These are phyloP conservation scores for Scaptomyza graminum DNA, from an alignment of 1,140 invertebrate genomes.

Conservation along the genomic window DNA sequence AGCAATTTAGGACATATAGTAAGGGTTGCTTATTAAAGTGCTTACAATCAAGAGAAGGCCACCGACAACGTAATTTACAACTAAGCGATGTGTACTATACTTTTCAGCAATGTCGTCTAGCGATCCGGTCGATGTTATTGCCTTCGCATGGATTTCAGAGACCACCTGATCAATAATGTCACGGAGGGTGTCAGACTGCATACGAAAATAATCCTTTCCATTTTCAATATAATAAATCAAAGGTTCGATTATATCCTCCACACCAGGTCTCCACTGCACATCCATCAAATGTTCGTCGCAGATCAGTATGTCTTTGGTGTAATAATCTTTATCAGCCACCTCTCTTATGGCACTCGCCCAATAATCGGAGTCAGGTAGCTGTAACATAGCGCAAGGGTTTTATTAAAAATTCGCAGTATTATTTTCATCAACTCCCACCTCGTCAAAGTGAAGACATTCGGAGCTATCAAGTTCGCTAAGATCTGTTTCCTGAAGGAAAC, in stretches of 20 bases:
- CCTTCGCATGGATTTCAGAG: not conserved
- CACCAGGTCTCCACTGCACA: too few relatives aligned
- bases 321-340: too few relatives aligned
- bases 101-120: not conserved
- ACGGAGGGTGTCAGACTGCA: not conserved
- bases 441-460: not conserved
- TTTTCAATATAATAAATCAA: not conserved
- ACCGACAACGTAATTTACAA: not conserved
- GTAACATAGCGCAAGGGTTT: not conserved
- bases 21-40: not conserved
- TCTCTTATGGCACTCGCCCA: too few relatives aligned
- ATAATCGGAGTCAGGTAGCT: not conserved
- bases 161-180: not conserved
- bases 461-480: not conserved
- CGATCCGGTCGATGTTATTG: not conserved
- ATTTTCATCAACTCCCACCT: not conserved
- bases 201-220: not conserved
- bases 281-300: too few relatives aligned
- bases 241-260: not conserved
- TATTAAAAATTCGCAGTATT: not conserved
- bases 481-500: not conserved
- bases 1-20: not conserved
- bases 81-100: not conserved
- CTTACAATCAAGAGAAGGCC: not conserved
- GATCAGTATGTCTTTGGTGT: too few relatives aligned